Evolutionary conservation across 2,113 vertebrate species (phyloP).

Genomic region (Ictalurus punctatus): DNA sequence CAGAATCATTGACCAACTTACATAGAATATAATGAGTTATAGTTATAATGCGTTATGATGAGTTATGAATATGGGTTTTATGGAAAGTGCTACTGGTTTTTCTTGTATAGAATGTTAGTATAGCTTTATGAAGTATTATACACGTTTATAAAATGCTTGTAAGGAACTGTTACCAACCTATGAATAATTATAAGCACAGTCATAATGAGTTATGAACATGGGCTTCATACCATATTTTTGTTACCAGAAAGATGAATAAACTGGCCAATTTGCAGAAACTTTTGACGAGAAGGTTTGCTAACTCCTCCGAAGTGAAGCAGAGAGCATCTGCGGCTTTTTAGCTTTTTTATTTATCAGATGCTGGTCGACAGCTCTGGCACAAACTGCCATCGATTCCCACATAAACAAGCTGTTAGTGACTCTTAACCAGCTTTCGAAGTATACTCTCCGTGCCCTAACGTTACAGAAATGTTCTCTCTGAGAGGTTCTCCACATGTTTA

Average conservation of each 20-base stretch:
- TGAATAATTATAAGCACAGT: background rate
- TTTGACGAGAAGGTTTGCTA: background rate
- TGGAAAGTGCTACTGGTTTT: background rate
- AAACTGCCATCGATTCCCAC: conserved; percentile 10
- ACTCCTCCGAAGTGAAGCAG: background rate
- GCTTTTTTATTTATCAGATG: background rate
- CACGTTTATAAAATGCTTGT: background rate
- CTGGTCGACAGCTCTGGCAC: background rate
- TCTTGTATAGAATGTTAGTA: background rate
- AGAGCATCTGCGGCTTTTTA: conserved; percentile 21
- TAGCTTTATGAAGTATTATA: background rate
- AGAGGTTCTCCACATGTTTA: background rate
- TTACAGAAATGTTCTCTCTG: background rate
- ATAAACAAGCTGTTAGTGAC: conserved; percentile 16
- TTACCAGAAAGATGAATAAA: background rate
- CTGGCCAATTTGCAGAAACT: background rate
- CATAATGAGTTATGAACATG: background rate
- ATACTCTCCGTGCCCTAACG: background rate
- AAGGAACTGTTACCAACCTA: background rate
- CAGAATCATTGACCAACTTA: background rate
- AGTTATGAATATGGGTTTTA: background rate
- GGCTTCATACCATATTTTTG: background rate
- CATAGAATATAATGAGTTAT: background rate
- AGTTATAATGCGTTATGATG: background rate
- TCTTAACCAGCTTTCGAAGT: background rate